Conservation (phyloP, 2,797 vertebrate genomes). For the Lerista edwardsae region DNA sequence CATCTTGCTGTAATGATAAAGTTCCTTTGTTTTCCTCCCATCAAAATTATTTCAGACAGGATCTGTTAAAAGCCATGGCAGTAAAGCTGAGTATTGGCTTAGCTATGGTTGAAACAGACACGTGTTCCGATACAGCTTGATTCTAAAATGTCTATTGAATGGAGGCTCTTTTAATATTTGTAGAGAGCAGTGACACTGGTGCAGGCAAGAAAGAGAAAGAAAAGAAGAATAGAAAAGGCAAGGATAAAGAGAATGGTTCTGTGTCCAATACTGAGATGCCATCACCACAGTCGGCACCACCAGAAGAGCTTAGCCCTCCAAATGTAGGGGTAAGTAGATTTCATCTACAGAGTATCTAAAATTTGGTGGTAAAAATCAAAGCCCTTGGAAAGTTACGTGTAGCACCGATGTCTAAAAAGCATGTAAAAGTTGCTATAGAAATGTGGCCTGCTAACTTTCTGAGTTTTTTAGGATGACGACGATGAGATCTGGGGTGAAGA, state of each 20-base stretch:
- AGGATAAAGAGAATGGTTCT: constrained; percentile 97
- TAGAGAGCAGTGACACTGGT: constrained; percentile 90
- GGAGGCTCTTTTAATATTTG: constrained; percentile 15
- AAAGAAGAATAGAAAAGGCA: constrained; percentile 95
- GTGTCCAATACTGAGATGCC: constrained; percentile 83
- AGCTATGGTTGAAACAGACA: background rate
- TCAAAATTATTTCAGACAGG: no score
- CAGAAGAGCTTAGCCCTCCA: constrained; percentile 90
- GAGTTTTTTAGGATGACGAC: constrained; percentile 76
- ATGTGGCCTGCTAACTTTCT: background rate
- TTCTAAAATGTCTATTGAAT: background rate
- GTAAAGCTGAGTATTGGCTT: background rate
- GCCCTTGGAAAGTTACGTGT: background rate
- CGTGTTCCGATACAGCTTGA: background rate
- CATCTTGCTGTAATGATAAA: no score
- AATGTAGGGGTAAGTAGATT: constrained; percentile 82
- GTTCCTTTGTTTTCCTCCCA: no score
- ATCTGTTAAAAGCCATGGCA: background rate
- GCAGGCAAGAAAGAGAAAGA: constrained; percentile 97
- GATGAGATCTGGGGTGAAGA: constrained; percentile 99
- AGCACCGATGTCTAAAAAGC: no score
- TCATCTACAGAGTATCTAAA: background rate
- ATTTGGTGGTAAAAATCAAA: background rate
- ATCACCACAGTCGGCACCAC: constrained; percentile 79
- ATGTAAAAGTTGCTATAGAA: background rate